phyloP scores from a whole-genome alignment of 2,113 vertebrate species.

The Speoplatyrhinus poulsoni region DNA sequence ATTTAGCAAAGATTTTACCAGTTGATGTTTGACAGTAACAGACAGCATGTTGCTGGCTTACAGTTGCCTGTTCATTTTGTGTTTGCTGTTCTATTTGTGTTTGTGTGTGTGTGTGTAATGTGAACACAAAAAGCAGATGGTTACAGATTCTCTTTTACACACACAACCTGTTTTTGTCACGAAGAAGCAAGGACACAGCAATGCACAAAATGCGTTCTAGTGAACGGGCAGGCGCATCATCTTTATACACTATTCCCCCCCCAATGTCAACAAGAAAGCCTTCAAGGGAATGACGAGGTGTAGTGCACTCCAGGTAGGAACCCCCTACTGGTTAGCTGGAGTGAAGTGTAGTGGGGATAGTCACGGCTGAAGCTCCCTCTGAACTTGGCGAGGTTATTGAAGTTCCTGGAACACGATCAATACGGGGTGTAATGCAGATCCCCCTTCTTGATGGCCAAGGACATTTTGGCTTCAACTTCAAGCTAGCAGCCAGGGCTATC shows the following conservation, averaged over 20 bases:
- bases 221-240: constrained; percentile 27
- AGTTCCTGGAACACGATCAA: constrained; percentile 63
- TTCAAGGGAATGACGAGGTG: constrained; percentile 54
- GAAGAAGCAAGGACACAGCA: constrained; percentile 28
- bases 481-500: constrained; percentile 45
- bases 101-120: too few relatives aligned
- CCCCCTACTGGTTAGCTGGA: constrained; percentile 40
- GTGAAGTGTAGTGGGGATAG: constrained; percentile 35
- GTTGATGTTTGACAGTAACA: neutral
- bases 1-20: too few relatives aligned
- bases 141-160: too few relatives aligned
- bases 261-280: constrained; percentile 46
- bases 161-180: too few relatives aligned
- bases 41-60: neutral
- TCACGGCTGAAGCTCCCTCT: constrained; percentile 49
- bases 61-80: too few relatives aligned
- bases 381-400: constrained; percentile 65
- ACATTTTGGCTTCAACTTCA: constrained; percentile 53
- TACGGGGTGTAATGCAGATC: constrained; percentile 48
- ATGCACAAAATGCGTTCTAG: constrained; percentile 27
- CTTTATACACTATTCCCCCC: neutral
- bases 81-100: too few relatives aligned
- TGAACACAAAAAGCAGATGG: neutral
- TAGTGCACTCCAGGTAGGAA: constrained; percentile 46
- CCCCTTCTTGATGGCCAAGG: constrained; percentile 56